Base-by-base conservation (phyloP, 1,140 invertebrate species). In the Oryctes rhinoceros region DNA sequence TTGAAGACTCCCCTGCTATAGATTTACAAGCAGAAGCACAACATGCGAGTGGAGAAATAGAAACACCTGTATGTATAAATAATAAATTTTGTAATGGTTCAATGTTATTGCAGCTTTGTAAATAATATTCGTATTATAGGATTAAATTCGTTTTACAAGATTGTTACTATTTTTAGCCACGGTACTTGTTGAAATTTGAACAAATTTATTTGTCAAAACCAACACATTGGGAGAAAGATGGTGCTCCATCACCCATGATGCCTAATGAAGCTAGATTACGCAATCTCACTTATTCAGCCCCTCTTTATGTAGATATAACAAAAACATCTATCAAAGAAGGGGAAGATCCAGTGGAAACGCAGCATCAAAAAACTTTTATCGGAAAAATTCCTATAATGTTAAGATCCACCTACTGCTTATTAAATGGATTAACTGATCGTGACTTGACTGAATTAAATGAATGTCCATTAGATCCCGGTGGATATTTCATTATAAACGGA, bases 331-430 rank as follows among this genome's bases (percentile, higher is more conserved):
- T 96, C 10, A 95, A 95, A 87, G 96, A 98, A 83, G 94, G 94
- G 24, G 94, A 98, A 90, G 96, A 98, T 83, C 95, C 96, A 1
- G 91, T 96, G 74, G 96, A 98, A 89, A 98, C 96, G 3, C 94
- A 97, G 86, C 96, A 99, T 90, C 96, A 98, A 85, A 99, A 99
- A 88, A 98, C 97, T 2, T 99, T 98, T 89, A 99, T 99, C 86
- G 98, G 98, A 35, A 99, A 99, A 92, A 99, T 99, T 89, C 98
- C 98, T 0, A 99, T 99, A 84, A 99, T 99, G 98, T 91, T 99
- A 80, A 89, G 98, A 84, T 99, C 98, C 0, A 97, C 97, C 3
- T 99, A 99, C 88, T 99, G 98, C 86, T 89, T 99, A 76, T 89
- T 99, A 0, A 97, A 93, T 86, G 96, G 96, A 80, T 89, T 99